These are phyloP conservation scores for Sparus aurata DNA, from an alignment of 2,797 vertebrate species.

Conservation along the genomic window DNA sequence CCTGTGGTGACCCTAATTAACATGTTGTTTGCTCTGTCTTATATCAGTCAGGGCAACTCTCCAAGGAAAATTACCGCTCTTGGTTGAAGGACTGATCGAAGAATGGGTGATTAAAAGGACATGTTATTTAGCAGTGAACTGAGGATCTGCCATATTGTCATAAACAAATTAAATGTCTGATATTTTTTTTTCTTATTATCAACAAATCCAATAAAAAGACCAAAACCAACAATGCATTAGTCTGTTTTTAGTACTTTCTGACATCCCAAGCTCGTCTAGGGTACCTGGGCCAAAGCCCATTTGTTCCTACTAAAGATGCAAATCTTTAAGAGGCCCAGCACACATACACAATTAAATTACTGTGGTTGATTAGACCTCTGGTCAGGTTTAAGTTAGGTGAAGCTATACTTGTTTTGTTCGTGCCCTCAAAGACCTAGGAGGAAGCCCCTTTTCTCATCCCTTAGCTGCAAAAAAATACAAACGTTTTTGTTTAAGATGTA, in stretches of 20 bases:
- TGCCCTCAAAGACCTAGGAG: background rate
- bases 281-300: background rate
- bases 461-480: too few species aligned
- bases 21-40: conserved; percentile 3
- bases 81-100: background rate
- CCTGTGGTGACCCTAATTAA: conserved; percentile 30
- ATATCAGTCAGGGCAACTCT: background rate
- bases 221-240: background rate
- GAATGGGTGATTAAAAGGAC: background rate
- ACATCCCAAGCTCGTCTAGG: background rate
- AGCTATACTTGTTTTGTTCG: background rate
- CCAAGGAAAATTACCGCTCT: background rate
- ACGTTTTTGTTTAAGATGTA: background rate
- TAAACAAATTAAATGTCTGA: background rate
- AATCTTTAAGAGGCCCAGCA: background rate
- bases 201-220: background rate
- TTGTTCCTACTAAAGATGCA: background rate
- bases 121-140: background rate
- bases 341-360: background rate
- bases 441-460: background rate
- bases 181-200: background rate
- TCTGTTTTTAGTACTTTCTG: background rate
- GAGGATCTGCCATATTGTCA: background rate
- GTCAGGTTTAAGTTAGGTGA: background rate
- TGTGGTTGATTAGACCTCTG: background rate